These are phyloP conservation scores for Astur gentilis DNA, from an alignment of 2,113 vertebrate species.

Conservation along the genomic window DNA sequence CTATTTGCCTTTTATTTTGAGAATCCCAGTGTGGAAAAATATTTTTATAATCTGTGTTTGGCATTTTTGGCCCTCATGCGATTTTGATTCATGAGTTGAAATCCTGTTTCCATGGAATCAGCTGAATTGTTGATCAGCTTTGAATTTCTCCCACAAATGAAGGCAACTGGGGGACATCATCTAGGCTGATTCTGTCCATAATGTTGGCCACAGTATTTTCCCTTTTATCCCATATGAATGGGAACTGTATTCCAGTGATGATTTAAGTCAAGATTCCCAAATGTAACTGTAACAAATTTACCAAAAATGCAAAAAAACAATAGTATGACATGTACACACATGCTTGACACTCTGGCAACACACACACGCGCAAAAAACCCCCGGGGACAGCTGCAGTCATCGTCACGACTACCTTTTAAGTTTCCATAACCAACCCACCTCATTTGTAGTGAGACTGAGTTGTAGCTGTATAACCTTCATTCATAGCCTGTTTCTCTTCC, in stretches of 20 bases:
- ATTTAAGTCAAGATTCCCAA: not conserved
- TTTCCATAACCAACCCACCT: not conserved
- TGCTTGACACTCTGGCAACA: not conserved
- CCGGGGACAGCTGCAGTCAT: no score
- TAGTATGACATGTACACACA: not conserved
- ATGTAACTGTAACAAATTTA: not conserved
- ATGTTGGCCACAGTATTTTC: not conserved
- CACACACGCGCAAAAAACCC: fast-evolving
- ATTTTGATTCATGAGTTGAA: constrained; percentile 25
- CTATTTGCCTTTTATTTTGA: not conserved
- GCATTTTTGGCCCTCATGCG: not conserved
- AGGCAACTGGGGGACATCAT: not conserved
- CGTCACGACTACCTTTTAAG: not conserved
- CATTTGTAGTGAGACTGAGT: not conserved
- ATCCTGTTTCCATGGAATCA: constrained; percentile 35
- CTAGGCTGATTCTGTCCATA: not conserved
- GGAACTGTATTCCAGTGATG: not conserved
- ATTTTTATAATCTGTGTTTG: not conserved
- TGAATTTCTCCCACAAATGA: constrained; percentile 7
- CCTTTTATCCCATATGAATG: not conserved
- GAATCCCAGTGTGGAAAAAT: not conserved
- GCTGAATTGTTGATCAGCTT: not conserved
- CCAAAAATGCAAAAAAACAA: not conserved
- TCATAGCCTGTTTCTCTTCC: not conserved
- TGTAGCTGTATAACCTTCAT: not conserved